Conservation (phyloP, 2,797 vertebrate species). For the Carcharodon carcharias region DNA sequence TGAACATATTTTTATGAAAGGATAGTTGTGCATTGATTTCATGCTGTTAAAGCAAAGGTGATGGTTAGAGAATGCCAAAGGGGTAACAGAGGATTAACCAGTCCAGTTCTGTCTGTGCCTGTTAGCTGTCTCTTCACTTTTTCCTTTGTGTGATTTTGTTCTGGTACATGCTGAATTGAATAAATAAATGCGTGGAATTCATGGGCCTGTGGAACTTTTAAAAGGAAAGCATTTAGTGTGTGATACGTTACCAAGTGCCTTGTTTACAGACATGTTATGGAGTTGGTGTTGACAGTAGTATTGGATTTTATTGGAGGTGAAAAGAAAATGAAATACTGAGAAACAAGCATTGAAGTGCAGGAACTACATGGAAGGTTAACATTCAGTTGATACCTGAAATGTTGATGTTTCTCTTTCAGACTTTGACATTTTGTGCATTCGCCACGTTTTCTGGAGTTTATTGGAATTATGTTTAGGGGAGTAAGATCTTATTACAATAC, state of each 20-base stretch:
- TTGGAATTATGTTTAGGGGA: neutral
- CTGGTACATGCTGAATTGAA: neutral
- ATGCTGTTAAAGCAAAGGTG: neutral
- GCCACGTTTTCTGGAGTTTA: neutral
- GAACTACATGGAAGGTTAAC: neutral
- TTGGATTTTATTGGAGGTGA: neutral
- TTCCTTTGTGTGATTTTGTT: neutral
- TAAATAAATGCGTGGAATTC: neutral
- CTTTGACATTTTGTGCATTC: neutral
- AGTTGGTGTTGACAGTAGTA: neutral
- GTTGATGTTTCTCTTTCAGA: neutral
- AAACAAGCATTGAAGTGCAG: neutral
- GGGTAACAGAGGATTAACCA: neutral
- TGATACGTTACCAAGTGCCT: neutral
- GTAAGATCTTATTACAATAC: neutral
- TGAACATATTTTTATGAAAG: neutral
- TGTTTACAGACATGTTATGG: neutral
- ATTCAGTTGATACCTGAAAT: neutral
- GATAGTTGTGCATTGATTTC: neutral
- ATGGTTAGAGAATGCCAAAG: neutral
- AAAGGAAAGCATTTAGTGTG: neutral
- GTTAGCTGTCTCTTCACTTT: neutral
- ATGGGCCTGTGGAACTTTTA: neutral
- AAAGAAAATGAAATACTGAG: neutral
- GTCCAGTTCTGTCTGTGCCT: neutral